Evolutionary conservation across 1,140 invertebrate genomes (phyloP).

Genomic region (Drosophila auraria): DNA sequence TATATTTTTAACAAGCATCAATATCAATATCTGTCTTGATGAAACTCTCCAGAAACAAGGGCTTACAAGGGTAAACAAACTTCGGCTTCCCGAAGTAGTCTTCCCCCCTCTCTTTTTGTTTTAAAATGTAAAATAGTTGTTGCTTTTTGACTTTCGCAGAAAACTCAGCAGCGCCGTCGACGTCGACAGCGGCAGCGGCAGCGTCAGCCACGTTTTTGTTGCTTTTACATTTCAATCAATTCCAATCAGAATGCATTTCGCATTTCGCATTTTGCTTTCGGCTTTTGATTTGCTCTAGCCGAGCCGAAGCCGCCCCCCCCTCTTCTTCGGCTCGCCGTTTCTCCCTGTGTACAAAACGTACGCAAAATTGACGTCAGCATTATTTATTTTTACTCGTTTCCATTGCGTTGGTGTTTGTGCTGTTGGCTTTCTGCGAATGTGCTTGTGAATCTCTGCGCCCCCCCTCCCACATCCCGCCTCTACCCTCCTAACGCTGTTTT

Average conservation of each 20-base stretch:
- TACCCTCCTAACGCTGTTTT: conserved; percentile 35
- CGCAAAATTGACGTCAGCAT: conserved; percentile 85
- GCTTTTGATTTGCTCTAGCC: conserved; percentile 27
- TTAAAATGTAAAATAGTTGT: not conserved
- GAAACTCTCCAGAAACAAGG: too few species aligned
- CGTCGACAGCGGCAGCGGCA: not conserved
- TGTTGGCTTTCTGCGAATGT: conserved; percentile 20
- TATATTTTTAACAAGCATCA: too few species aligned
- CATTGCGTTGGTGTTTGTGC: conserved; percentile 50
- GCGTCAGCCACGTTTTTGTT: conserved; percentile 37
- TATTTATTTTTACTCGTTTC: conserved; percentile 76
- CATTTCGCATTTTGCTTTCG: conserved; percentile 65
- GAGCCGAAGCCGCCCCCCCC: not conserved
- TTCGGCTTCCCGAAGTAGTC: not conserved
- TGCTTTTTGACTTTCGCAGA: conserved; percentile 40
- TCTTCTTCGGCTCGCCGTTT: not conserved
- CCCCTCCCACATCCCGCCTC: not conserved
- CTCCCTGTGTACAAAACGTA: conserved; percentile 40
- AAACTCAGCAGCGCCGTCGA: conserved; percentile 8
- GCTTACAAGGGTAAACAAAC: not conserved
- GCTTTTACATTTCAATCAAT: conserved; percentile 75
- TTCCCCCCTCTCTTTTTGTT: not conserved
- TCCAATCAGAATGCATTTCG: conserved; percentile 68
- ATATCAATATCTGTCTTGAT: too few species aligned
- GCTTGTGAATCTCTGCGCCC: conserved; percentile 20